phyloP scores from a whole-genome alignment of 1,140 invertebrate genomes.

The Trachymyrmex septentrionalis region DNA sequence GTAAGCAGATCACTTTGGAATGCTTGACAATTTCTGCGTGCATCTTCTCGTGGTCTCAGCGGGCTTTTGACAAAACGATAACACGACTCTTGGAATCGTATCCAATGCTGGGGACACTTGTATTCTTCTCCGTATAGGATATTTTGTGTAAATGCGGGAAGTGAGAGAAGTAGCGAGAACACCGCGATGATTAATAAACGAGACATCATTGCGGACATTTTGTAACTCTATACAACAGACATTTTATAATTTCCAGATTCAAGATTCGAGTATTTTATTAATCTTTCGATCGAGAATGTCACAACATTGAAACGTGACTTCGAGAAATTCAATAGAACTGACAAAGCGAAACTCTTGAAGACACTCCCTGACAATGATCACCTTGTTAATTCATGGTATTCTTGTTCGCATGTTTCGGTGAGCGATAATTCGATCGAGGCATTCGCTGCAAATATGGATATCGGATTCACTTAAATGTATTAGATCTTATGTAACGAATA shows the following conservation, averaged over 20 bases:
- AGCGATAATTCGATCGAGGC: background rate
- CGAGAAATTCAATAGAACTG: background rate
- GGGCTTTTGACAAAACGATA: conserved; percentile 96
- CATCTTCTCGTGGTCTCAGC: conserved; percentile 91
- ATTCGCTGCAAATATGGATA: background rate
- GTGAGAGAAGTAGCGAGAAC: background rate
- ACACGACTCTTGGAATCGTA: conserved; percentile 91
- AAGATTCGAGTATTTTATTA: conserved; percentile 1
- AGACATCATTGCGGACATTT: background rate
- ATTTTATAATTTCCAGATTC: conserved; percentile 9
- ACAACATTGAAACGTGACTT: background rate
- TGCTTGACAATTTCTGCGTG: conserved; percentile 92
- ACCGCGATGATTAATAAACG: background rate
- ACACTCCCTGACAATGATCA: background rate
- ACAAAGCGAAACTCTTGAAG: background rate
- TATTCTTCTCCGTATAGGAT: conserved; percentile 80
- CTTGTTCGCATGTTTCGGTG: background rate
- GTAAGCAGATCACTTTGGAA: conserved; percentile 93
- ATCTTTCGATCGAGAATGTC: background rate
- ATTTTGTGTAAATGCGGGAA: conserved; percentile 72
- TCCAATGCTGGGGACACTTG: conserved; percentile 94
- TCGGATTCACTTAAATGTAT: background rate
- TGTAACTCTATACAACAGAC: background rate
- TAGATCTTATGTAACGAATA: background rate
- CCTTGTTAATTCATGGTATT: background rate